Evolutionary conservation across 2,113 vertebrate genomes (phyloP).

Genomic region (Labeo rohita): DNA sequence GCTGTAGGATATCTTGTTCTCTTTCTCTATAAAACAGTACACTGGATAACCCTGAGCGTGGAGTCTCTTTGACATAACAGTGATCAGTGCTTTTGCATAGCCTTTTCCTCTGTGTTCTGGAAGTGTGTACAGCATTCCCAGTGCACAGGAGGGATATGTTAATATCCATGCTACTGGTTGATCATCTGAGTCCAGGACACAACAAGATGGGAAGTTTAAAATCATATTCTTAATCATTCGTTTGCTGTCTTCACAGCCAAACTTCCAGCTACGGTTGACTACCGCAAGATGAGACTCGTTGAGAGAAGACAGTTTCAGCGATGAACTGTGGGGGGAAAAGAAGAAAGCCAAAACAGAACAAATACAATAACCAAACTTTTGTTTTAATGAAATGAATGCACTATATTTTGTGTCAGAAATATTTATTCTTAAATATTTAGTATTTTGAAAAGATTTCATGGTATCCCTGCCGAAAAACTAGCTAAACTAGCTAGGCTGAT

Average conservation of each 20-base stretch:
- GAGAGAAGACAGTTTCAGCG: slow-evolving; percentile 60
- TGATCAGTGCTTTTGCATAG: slow-evolving; percentile 70
- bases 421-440: neutral
- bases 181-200: slow-evolving; percentile 63
- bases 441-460: neutral
- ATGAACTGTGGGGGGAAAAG: slow-evolving; percentile 39
- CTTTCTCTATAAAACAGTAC: slow-evolving; percentile 70
- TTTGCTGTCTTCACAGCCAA: slow-evolving; percentile 45
- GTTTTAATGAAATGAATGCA: neutral
- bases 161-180: slow-evolving; percentile 71
- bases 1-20: slow-evolving; percentile 66
- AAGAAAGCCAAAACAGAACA: neutral
- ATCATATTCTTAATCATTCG: slow-evolving; percentile 63
- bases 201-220: slow-evolving; percentile 67
- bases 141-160: slow-evolving; percentile 54
- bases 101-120: slow-evolving; percentile 71
- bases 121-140: slow-evolving; percentile 69
- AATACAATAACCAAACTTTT: neutral
- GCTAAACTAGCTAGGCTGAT: no score
- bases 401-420: neutral
- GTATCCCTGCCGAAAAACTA: neutral
- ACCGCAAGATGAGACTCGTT: slow-evolving; percentile 65
- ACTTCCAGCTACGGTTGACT: slow-evolving; percentile 70
- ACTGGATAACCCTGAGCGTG: slow-evolving; percentile 65
- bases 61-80: slow-evolving; percentile 64